These are phyloP conservation scores for Melieria picta DNA, from an alignment of 2,888 invertebrate genomes.

Conservation along the genomic window DNA sequence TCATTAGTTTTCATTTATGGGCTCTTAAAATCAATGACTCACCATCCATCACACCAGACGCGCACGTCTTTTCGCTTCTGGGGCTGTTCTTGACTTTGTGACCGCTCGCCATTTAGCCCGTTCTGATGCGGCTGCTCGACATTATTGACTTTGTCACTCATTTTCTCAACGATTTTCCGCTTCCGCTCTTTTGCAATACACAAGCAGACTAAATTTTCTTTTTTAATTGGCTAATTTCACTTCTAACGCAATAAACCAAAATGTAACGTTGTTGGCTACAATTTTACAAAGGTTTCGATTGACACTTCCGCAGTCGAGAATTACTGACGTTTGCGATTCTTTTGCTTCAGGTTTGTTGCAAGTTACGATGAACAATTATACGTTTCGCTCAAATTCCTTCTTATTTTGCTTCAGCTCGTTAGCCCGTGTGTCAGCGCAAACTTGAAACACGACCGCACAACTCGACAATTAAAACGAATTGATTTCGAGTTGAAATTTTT, in stretches of 20 bases:
- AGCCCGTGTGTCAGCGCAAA: not conserved
- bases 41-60: constrained; percentile 50
- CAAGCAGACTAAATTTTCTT: not conserved
- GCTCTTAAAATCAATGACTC: constrained; percentile 37
- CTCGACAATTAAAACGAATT: constrained; percentile 28
- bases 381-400: constrained; percentile 7
- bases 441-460: constrained; percentile 36
- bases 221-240: not conserved
- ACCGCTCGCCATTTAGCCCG: constrained; percentile 20
- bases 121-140: constrained; percentile 11
- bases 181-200: constrained; percentile 14
- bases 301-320: no score
- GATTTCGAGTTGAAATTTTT: constrained; percentile 15
- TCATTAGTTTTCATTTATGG: no score
- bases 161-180: constrained; percentile 33
- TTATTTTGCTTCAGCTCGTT: not conserved
- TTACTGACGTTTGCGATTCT: no score
- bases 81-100: constrained; percentile 21
- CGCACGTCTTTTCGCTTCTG: constrained; percentile 43
- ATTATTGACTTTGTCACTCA: constrained; percentile 44
- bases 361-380: not conserved
- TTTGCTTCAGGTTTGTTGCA: no score
- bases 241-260: not conserved
- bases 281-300: not conserved
- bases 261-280: not conserved